phyloP scores from a whole-genome alignment of 2,797 vertebrate species.

The Lacerta agilis region DNA sequence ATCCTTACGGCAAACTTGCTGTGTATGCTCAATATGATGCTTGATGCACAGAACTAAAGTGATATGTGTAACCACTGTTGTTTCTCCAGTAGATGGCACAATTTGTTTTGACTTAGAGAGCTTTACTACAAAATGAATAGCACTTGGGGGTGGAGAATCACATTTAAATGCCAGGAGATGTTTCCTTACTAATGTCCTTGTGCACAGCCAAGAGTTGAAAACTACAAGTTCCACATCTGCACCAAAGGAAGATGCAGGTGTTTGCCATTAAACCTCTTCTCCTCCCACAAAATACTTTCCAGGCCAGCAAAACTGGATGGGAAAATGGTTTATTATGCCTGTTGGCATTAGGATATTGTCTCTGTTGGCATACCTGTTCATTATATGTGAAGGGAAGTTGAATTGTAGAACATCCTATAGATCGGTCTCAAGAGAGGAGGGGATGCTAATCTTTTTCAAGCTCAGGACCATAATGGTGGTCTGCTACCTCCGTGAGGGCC shows the following conservation, averaged over 20 bases:
- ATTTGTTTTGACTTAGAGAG: background rate
- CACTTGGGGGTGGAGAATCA: background rate
- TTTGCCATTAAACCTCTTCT: background rate
- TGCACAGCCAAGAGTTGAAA: background rate
- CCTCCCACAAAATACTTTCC: background rate
- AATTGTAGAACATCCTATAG: background rate
- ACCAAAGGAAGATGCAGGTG: background rate
- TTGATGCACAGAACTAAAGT: background rate
- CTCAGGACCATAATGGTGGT: too few relatives aligned
- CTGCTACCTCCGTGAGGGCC: too few relatives aligned
- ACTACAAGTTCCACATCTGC: background rate
- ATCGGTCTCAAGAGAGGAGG: background rate
- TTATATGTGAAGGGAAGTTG: background rate
- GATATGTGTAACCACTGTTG: background rate
- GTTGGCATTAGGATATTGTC: background rate
- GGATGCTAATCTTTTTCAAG: too few relatives aligned
- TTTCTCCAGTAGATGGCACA: constrained; percentile 51
- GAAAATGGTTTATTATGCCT: background rate
- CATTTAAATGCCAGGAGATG: background rate
- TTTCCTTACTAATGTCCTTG: background rate
- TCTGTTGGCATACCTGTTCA: background rate
- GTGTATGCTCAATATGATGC: background rate
- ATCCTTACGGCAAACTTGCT: background rate
- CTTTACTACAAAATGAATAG: fast-evolving
- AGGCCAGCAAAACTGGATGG: background rate